Base-by-base conservation (phyloP, 2,113 vertebrate species). In the Microtus oregoni region DNA sequence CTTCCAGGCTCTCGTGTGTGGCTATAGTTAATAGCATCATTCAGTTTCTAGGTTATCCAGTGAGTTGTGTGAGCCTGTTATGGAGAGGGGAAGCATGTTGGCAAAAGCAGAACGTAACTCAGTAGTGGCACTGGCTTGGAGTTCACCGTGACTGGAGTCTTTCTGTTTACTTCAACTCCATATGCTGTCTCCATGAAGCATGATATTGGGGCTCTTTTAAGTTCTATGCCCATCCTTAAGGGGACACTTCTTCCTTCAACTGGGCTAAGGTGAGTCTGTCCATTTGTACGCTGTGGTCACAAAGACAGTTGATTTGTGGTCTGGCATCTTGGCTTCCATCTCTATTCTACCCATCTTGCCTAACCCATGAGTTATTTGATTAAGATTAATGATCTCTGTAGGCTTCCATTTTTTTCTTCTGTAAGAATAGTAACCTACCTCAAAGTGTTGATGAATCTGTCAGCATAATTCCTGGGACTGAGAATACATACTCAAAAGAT, bases 381-480 rank as follows among this genome's bases (percentile, higher is more conserved):
- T 83, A 28, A 89, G 38, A n/a, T 61, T 13, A 28, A 58, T 61
- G 63, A 50, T 3, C 7, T 86, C 20, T 88, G 3, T 72, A 92
- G 92, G 58, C 65, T 78, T 90, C 44, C 9, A 22, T 91, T 92
- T 77, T 44, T 79, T 32, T 90, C 30, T 6, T 7, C 4, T 92
- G 0, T 72, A 77, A 88, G 70, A 65, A 87, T 5, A 44, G 7
- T 81, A 50, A 44, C 52, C 12, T 88, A 13, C 61, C 12, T 87
- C 41, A 75, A 50, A 89, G 47, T 89, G 8, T 76, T 86, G 63
- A 20, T 61, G 70, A 78, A 50, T 5, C 35, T n/a, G 0, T 1
- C 67, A 50, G 58, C 58, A 26, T 38, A 44, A 50, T 75, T 44
- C 38, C 41, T 75, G 58, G 26, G n/a, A 44, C 65, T 14, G 41